Percentiles rank a stretch among this genome's conserved stretches.
These are phyloP conservation scores for Ruditapes philippinarum DNA, from an alignment of 1,140 invertebrate genomes.

Conservation along the genomic window DNA sequence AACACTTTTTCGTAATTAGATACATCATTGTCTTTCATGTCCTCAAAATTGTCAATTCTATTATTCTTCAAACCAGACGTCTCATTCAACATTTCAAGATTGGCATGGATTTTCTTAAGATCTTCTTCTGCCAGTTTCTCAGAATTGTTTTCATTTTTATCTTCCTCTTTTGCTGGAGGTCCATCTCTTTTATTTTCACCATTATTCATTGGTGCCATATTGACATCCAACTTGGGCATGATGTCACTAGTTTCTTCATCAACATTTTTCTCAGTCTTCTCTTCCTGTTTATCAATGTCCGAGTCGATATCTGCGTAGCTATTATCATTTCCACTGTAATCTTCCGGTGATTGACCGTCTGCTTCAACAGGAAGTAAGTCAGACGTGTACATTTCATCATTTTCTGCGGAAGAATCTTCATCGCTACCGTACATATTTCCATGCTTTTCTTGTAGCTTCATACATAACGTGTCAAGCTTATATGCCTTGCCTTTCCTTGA, in stretches of 20 bases:
- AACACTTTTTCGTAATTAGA: conserved; percentile 23
- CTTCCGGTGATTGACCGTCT: background rate
- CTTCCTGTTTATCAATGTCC: background rate
- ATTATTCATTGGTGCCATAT: conserved; percentile 4
- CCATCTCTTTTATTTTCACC: background rate
- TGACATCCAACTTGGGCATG: conserved; percentile 9
- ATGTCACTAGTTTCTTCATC: conserved; percentile 21
- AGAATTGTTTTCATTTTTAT: conserved; percentile 48
- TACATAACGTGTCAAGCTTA: conserved; percentile 90
- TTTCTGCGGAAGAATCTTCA: conserved; percentile 70
- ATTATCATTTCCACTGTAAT: background rate
- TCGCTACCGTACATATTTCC: conserved; percentile 63
- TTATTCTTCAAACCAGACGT: background rate
- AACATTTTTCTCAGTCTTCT: conserved; percentile 3
- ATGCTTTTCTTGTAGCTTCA: conserved; percentile 87
- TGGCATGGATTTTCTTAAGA: background rate
- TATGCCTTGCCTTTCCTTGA: conserved; percentile 93
- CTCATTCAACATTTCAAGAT: conserved; percentile 32
- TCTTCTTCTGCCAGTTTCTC: conserved; percentile 53
- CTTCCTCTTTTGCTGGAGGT: background rate
- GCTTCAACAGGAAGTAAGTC: conserved; percentile 27
- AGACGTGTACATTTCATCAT: conserved; percentile 58
- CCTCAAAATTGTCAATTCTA: background rate
- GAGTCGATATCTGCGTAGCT: conserved; percentile 11
- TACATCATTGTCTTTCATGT: background rate